These are phyloP conservation scores for Sphyrna mokarran DNA, from an alignment of 2,113 vertebrate genomes.

Conservation along the genomic window DNA sequence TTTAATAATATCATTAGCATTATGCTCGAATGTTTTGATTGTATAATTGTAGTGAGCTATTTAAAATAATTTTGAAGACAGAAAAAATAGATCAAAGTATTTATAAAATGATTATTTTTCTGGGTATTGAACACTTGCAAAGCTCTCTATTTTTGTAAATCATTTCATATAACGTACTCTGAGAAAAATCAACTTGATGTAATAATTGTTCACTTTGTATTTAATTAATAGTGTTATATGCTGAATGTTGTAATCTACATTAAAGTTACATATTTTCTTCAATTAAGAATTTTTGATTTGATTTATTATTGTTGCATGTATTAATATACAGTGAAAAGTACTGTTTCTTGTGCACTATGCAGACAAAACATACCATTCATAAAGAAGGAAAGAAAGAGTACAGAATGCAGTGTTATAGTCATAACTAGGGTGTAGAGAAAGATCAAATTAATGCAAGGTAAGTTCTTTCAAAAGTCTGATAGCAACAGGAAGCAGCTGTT, in stretches of 20 bases:
- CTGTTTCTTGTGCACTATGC: no score
- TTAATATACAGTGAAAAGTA: no score
- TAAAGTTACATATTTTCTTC: neutral
- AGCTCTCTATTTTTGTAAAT: neutral
- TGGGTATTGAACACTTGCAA: neutral
- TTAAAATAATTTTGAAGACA: slow-evolving; percentile 1
- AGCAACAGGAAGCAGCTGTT: no score
- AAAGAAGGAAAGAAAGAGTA: no score
- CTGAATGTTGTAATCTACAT: neutral
- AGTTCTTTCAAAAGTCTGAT: no score
- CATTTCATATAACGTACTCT: neutral
- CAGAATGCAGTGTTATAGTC: no score
- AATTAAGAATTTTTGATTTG: neutral
- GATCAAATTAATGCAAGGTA: no score
- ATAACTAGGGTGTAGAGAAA: no score
- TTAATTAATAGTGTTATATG: neutral
- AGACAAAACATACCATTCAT: no score
- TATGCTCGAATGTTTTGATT: neutral
- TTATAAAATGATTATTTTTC: slow-evolving; percentile 28
- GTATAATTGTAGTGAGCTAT: neutral
- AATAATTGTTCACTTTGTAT: neutral
- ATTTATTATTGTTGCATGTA: no score
- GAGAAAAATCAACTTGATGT: neutral
- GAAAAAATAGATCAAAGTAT: neutral
- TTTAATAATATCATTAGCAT: neutral